Percentiles rank a stretch among this genome's conserved stretches.
phyloP scores from a whole-genome alignment of 2,113 vertebrate genomes.

The Ardeotis arabs region DNA sequence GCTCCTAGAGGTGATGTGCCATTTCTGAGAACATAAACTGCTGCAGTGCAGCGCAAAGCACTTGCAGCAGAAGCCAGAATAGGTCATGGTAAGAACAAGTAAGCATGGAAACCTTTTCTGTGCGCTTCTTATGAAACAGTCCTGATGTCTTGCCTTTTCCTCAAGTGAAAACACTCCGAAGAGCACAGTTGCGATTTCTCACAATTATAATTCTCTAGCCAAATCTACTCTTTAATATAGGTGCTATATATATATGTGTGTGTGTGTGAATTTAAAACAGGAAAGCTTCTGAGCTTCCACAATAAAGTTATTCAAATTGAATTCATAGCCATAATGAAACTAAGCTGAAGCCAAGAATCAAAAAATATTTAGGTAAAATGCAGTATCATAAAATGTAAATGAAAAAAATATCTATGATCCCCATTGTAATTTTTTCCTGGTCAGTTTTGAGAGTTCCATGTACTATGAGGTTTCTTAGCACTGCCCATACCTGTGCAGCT shows the following conservation, averaged over 20 bases:
- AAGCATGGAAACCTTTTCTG: neutral
- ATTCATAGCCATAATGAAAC: neutral
- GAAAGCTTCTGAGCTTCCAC: neutral
- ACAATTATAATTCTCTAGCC: neutral
- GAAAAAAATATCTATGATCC: neutral
- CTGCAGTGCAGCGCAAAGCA: neutral
- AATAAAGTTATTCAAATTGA: neutral
- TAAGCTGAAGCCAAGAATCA: neutral
- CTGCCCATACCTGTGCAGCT: slow-evolving; percentile 15
- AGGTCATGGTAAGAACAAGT: neutral
- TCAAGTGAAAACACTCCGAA: neutral
- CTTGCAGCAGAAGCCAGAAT: neutral
- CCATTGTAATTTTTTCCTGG: neutral
- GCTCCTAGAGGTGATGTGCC: neutral
- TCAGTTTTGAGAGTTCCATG: neutral
- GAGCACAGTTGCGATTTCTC: neutral
- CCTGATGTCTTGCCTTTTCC: neutral
- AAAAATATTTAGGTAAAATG: neutral
- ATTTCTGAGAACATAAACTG: neutral
- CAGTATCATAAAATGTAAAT: neutral
- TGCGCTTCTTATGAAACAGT: neutral
- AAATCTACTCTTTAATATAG: neutral
- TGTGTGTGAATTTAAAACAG: neutral
- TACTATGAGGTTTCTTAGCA: neutral
- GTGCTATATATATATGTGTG: no score